Evolutionary conservation across 2,888 invertebrate genomes (phyloP).

Genomic region (Nemotelus nigrinus): DNA sequence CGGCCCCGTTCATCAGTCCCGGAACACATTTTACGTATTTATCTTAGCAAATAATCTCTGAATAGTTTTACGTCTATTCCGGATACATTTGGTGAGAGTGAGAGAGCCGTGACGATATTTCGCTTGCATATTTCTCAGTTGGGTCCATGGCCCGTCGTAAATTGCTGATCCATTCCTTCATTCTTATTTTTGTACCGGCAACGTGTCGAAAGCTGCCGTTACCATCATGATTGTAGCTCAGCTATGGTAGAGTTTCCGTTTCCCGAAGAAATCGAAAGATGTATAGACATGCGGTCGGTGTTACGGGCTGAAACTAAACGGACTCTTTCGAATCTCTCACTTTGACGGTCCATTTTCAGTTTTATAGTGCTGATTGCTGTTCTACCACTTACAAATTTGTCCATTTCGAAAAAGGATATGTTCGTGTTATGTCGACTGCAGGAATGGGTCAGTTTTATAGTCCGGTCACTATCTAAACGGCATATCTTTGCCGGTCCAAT

Average conservation of each 20-base stretch:
- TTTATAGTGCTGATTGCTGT: slow-evolving; percentile 29
- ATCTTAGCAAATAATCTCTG: slow-evolving; percentile 52
- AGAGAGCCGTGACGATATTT: too few species aligned
- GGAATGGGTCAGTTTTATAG: slow-evolving; percentile 46
- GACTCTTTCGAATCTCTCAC: neutral
- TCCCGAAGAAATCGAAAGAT: slow-evolving; percentile 4
- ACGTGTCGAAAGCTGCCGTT: neutral
- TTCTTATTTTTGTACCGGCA: neutral
- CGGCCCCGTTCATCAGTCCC: slow-evolving; percentile 21
- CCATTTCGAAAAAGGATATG: slow-evolving; percentile 36
- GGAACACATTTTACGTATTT: slow-evolving; percentile 45
- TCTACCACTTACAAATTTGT: slow-evolving; percentile 29
- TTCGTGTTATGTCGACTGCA: neutral
- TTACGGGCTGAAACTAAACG: neutral
- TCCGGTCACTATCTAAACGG: slow-evolving; percentile 52
- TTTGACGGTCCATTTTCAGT: slow-evolving; percentile 20
- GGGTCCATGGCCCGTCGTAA: slow-evolving; percentile 15
- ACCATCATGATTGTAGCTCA: too few species aligned
- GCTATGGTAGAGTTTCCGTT: neutral
- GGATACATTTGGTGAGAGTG: too few species aligned
- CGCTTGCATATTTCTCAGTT: neutral
- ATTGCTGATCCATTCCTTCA: slow-evolving; percentile 35
- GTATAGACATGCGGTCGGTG: slow-evolving; percentile 32
- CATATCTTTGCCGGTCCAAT: slow-evolving; percentile 52
- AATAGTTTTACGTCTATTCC: slow-evolving; percentile 52